Percentiles rank a stretch among this genome's conserved stretches.
These are phyloP conservation scores for Heliconius eleuchia DNA, from an alignment of 1,140 invertebrate species.

Conservation along the genomic window DNA sequence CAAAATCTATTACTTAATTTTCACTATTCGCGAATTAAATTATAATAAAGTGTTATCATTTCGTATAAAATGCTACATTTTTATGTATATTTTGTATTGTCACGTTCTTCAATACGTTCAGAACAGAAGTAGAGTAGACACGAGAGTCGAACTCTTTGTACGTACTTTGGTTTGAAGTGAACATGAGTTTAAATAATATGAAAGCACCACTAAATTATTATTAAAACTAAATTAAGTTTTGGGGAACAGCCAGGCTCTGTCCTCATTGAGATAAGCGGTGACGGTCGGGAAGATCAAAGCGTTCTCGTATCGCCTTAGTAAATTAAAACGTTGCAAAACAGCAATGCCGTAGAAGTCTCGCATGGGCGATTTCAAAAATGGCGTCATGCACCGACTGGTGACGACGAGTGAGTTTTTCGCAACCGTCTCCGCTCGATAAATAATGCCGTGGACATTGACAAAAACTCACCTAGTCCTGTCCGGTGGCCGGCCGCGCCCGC, in stretches of 20 bases:
- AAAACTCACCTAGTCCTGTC: conserved; percentile 80
- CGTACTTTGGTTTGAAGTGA: background rate
- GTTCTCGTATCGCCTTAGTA: conserved; percentile 54
- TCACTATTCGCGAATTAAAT: conserved; percentile 21
- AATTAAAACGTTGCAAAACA: conserved; percentile 79
- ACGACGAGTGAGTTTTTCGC: conserved; percentile 78
- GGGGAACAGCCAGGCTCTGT: conserved; percentile 41
- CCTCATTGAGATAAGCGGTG: conserved; percentile 49
- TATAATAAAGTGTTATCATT: conserved; percentile 20
- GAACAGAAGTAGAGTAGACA: no score
- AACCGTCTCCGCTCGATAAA: conserved; percentile 79
- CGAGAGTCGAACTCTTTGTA: no score
- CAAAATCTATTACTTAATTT: conserved; percentile 37
- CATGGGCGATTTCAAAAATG: conserved; percentile 76
- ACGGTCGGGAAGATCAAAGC: conserved; percentile 75
- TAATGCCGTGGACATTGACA: conserved; percentile 79
- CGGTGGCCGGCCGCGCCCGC: conserved; percentile 71
- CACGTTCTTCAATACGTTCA: no score
- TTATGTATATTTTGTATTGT: no score
- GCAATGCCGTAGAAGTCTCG: conserved; percentile 66
- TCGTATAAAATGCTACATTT: no score
- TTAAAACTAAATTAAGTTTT: conserved; percentile 35
- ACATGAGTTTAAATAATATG: conserved; percentile 20
- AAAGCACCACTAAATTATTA: conserved; percentile 22
- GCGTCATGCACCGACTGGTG: conserved; percentile 69